phyloP scores from a whole-genome alignment of 2,113 vertebrate species.

The Python bivittatus region DNA sequence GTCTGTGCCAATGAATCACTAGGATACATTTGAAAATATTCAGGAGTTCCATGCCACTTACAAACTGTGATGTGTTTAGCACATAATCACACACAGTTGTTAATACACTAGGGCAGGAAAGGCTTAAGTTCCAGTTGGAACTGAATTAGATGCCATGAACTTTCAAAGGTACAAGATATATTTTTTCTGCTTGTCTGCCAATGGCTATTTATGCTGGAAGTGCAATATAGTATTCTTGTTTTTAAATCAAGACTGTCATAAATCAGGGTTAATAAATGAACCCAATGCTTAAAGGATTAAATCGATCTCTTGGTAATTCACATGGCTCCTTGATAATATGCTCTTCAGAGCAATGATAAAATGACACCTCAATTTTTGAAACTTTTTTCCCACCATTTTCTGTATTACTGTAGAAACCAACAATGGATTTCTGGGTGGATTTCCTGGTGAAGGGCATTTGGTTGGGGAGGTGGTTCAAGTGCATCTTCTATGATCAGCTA shows the following conservation, averaged over 20 bases:
- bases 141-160: slow-evolving; percentile 3
- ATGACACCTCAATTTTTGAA: slow-evolving; percentile 24
- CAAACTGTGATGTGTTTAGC: slow-evolving; percentile 1
- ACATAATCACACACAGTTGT: not conserved
- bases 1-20: not conserved
- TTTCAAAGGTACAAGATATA: slow-evolving; percentile 20
- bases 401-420: slow-evolving; percentile 26
- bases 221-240: slow-evolving; percentile 20
- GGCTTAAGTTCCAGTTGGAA: fast-evolving
- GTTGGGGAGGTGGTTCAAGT: slow-evolving; percentile 29
- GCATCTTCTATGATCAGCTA: not conserved
- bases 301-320: not conserved
- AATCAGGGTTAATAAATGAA: slow-evolving; percentile 32
- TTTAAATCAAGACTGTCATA: slow-evolving; percentile 30
- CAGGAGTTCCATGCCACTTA: not conserved
- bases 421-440: not conserved
- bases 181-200: slow-evolving; percentile 8
- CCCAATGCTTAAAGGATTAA: slow-evolving; percentile 21
- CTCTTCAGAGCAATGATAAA: slow-evolving; percentile 37
- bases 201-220: slow-evolving; percentile 22
- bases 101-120: not conserved
- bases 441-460: not conserved
- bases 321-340: slow-evolving; percentile 9
- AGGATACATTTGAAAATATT: not conserved
- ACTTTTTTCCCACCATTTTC: not conserved